Percentiles rank a stretch among this genome's conserved stretches.
Evolutionary conservation across 2,888 invertebrate genomes (phyloP).

Genomic region (Ophonus ardosiacus): DNA sequence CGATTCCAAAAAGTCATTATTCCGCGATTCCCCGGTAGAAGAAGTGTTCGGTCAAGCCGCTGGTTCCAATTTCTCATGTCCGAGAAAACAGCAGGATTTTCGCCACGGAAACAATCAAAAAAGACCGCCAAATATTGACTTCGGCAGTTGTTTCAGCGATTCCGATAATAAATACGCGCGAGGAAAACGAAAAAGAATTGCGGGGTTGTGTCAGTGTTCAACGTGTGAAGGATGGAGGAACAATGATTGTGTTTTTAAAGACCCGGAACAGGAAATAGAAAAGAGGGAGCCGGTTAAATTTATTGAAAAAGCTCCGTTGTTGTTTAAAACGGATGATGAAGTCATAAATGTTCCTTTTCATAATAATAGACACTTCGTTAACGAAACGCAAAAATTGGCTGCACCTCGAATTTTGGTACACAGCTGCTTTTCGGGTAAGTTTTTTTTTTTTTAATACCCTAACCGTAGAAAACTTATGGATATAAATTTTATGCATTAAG

Average conservation of each 20-base stretch:
- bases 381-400: conserved; percentile 68
- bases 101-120: background rate
- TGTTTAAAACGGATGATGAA: conserved; percentile 64
- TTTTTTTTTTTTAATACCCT: too few species aligned
- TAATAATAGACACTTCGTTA: conserved; percentile 65
- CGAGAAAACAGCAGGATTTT: background rate
- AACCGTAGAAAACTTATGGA: too few species aligned
- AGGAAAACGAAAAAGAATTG: background rate
- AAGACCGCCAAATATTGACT: background rate
- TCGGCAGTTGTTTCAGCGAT: background rate
- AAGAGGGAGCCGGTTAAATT: background rate
- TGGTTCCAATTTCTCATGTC: background rate
- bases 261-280: background rate
- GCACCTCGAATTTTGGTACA: conserved; percentile 69
- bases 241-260: background rate
- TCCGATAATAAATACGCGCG: background rate
- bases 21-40: background rate
- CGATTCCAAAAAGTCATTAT: background rate
- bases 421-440: conserved; percentile 69
- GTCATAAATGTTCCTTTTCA: conserved; percentile 63
- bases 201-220: conserved; percentile 32
- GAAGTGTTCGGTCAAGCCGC: background rate
- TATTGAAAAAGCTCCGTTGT: conserved; percentile 51
- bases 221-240: background rate
- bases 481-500: too few species aligned